These are phyloP conservation scores for Hydractinia echinata DNA, from an alignment of 30 jellyfish, hydroid and myxozoan species.

Conservation along the genomic window DNA sequence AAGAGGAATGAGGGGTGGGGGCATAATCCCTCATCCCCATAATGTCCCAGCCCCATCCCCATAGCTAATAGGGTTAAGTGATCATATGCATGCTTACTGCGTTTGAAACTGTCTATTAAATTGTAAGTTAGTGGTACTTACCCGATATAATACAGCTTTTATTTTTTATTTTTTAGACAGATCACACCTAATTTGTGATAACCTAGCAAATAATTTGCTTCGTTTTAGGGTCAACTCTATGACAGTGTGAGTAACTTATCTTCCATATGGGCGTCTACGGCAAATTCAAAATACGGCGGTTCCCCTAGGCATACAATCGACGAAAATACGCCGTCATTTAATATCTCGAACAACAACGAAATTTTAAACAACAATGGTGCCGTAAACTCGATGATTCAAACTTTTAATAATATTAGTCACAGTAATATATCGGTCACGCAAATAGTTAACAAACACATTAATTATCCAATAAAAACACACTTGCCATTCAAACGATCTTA, in stretches of 20 bases:
- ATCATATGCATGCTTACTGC: neutral
- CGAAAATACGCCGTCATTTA: neutral
- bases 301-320: neutral
- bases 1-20: too few species aligned
- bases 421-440: slow-evolving; percentile 7
- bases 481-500: too few species aligned
- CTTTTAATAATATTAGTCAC: neutral
- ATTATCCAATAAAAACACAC: neutral
- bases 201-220: neutral
- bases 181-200: neutral
- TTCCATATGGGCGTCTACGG: slow-evolving; percentile 6
- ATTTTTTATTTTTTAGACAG: neutral
- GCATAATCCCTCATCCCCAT: too few species aligned
- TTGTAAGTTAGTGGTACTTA: too few species aligned
- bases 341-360: neutral
- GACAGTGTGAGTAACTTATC: slow-evolving; percentile 11
- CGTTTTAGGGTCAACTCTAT: neutral
- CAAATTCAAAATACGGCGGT: neutral
- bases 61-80: too few species aligned
- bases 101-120: neutral
- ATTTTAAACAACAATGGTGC: neutral
- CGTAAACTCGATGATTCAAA: neutral
- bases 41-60: too few species aligned
- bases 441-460: slow-evolving; percentile 7
- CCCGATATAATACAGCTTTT: too few species aligned